These are phyloP conservation scores for Esox niger DNA, from an alignment of 2,113 vertebrate genomes.

Conservation along the genomic window DNA sequence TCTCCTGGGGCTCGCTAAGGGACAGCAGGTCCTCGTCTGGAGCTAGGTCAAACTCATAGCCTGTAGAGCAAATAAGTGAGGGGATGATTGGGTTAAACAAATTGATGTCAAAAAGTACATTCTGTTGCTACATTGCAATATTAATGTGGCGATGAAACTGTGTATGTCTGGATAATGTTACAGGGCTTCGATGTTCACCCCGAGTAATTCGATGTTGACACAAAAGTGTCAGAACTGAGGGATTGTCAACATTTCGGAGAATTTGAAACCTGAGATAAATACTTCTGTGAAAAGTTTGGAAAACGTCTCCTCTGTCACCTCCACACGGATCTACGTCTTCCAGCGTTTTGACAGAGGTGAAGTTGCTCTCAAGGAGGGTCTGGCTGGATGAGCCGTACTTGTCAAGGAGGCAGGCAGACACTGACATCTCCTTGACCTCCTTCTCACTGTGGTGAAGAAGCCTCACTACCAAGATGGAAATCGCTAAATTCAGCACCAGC, in stretches of 20 bases:
- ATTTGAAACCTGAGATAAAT: too few species aligned
- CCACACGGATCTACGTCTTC: conserved; percentile 48
- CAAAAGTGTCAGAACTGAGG: too few species aligned
- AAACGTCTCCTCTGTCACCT: conserved; percentile 48
- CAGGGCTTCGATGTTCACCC: too few species aligned
- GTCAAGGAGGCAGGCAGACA: conserved; percentile 72
- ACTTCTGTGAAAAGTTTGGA: too few species aligned
- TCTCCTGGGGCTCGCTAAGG: conserved; percentile 51
- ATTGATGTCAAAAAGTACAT: not conserved
- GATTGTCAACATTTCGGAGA: too few species aligned
- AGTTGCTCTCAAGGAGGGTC: conserved; percentile 59
- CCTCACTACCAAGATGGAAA: conserved; percentile 81
- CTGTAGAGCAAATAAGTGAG: conserved; percentile 33
- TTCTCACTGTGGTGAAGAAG: conserved; percentile 73
- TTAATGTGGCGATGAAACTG: too few species aligned
- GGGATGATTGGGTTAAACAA: not conserved
- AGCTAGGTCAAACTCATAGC: conserved; percentile 63
- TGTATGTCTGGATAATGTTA: too few species aligned
- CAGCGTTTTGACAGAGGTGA: conserved; percentile 59
- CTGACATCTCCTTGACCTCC: conserved; percentile 65
- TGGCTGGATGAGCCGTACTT: conserved; percentile 66
- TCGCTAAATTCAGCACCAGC: conserved; percentile 79
- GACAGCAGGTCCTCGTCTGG: conserved; percentile 68
- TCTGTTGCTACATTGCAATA: not conserved
- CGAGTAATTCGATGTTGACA: too few species aligned